Evolutionary conservation across 2,797 vertebrate species (phyloP), one percentile per base, ranked within the genome.

Genomic region (Psittacula echo): DNA sequence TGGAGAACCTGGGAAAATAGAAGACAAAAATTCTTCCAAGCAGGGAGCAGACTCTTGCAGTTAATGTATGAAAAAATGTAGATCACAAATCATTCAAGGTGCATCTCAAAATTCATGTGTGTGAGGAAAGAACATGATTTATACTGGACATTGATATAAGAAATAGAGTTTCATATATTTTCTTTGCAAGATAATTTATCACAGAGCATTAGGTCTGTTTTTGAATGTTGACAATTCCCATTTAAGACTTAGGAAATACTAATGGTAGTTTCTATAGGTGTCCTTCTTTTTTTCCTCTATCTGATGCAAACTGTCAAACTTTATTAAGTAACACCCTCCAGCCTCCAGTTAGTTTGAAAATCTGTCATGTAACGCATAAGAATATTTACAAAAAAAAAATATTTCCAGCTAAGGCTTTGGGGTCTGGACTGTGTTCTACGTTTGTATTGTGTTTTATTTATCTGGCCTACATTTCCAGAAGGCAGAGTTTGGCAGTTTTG

Each of bases 241-340:
- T 86, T 73, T 84, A 78, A 73, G 19, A 56, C 27, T 87, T 66
- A 45, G 10, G 41, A 82, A 78, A 26, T 32, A 90, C 51, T 73
- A 90, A 78, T 70, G 23, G 42, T 19, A 74, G 10, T 73, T 87
- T 91, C 62, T 84, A 8, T 26, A 84, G 19, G 10, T 78, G 50
- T 47, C 83, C 37, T 88, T 41, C 67, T 89, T 92, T 86, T 93
- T 80, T 94, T 94, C 11, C 10, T 14, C 23, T 79, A 92, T 87
- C 74, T 79, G 50, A 76, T 75, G 45, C n/a, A 94, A 89, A 76
- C 62, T 90, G 82, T 68, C 70, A 90, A 91, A 84, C 70, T 81
- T 75, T 53, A 86, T 93, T 91, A 96, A 84, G 29, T 13, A 83
- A 93, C 85, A 37, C 5, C 23, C 22, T 23, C 34, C 5, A 37